These are phyloP conservation scores for Bos indicus DNA, from an alignment of 2,113 vertebrate species.

Conservation along the genomic window DNA sequence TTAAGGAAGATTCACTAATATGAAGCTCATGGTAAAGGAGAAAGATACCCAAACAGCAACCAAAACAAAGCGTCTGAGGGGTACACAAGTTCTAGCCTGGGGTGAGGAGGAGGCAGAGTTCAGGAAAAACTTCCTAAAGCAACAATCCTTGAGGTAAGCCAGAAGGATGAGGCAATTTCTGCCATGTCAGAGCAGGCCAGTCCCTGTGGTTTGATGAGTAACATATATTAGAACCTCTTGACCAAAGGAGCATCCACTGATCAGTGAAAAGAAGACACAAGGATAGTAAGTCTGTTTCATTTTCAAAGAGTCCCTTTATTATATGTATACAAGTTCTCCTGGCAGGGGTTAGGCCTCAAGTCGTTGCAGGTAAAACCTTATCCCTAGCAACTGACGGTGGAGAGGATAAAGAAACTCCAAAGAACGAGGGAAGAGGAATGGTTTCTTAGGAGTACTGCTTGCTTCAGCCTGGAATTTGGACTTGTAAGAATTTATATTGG, in stretches of 20 bases:
- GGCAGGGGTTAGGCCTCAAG: not conserved
- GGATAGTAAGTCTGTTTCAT: not conserved
- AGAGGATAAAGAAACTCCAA: not conserved
- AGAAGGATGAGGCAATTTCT: not conserved
- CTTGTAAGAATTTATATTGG: not conserved
- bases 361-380: not conserved
- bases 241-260: not conserved
- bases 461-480: not conserved
- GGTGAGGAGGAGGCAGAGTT: not conserved
- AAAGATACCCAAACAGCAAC: not conserved
- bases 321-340: not conserved
- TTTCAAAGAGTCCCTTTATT: not conserved
- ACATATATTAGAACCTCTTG: not conserved
- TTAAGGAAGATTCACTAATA: not conserved
- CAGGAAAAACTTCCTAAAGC: not conserved
- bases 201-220: not conserved
- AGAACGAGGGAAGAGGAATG: not conserved
- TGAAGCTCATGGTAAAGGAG: not conserved
- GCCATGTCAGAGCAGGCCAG: not conserved
- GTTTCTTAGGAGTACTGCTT: not conserved
- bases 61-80: not conserved
- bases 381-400: not conserved
- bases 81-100: not conserved
- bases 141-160: not conserved
- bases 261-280: not conserved